Evolutionary conservation across 2,797 vertebrate species (phyloP).

Genomic region (Oreochromis grahami): DNA sequence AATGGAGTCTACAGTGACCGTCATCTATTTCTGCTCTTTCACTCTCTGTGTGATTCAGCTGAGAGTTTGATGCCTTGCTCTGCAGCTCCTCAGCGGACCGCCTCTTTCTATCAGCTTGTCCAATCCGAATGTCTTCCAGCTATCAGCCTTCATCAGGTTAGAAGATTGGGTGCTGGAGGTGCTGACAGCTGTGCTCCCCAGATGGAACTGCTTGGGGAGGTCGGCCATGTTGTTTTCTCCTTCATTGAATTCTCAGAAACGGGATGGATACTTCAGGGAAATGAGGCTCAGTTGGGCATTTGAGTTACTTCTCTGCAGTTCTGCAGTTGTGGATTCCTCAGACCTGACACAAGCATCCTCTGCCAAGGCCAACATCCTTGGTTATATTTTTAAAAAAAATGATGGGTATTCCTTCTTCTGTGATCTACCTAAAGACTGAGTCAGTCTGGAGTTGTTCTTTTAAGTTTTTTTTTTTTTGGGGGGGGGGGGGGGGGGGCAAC

Average conservation of each 20-base stretch:
- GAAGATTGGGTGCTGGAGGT: neutral
- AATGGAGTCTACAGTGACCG: neutral
- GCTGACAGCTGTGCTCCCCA: constrained; percentile 2
- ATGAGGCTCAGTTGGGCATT: neutral
- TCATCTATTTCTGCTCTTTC: neutral
- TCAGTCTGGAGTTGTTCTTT: neutral
- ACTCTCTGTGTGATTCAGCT: neutral
- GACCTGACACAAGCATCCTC: neutral
- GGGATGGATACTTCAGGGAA: neutral
- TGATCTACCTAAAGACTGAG: neutral
- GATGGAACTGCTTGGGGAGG: neutral
- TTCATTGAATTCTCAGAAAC: neutral
- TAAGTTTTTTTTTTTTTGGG: neutral
- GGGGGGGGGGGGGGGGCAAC: too few species aligned
- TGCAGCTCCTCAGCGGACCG: neutral
- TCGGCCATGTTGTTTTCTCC: neutral
- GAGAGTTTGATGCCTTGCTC: neutral
- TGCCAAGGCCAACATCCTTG: neutral
- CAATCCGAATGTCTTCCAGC: neutral
- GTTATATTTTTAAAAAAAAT: neutral
- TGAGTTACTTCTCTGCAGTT: neutral
- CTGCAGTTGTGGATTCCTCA: neutral
- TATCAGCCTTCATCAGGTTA: neutral
- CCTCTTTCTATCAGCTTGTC: neutral
- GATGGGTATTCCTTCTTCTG: neutral